Conservation (phyloP, 2,888 invertebrate genomes). For the Acanthosepion pharaonis region DNA sequence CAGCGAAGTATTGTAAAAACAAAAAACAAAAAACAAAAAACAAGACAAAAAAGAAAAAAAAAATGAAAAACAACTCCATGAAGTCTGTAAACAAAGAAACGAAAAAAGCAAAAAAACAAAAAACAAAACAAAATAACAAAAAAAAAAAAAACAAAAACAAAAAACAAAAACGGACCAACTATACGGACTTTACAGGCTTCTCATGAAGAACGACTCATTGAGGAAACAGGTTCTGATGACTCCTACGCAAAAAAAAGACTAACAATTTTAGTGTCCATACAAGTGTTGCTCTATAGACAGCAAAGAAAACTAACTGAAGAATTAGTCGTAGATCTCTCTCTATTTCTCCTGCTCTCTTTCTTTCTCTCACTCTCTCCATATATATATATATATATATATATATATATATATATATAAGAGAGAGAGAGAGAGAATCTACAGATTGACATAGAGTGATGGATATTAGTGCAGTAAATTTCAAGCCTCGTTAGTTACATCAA, state of each 20-base stretch:
- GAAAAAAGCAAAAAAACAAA: neutral
- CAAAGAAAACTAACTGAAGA: neutral
- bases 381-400: neutral
- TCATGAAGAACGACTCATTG: neutral
- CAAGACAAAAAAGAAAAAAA: neutral
- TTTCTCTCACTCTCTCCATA: no score
- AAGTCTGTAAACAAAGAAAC: neutral
- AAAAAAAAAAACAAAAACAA: no score
- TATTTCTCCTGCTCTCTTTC: neutral
- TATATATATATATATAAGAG: no score
- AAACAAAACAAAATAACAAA: neutral
- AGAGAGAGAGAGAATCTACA: no score
- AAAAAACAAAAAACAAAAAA: no score
- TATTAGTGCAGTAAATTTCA: no score
- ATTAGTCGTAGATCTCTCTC: neutral
- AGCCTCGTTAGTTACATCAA: no score
- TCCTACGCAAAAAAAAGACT: neutral
- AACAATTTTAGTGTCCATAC: neutral
- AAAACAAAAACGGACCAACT: neutral
- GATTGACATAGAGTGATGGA: no score
- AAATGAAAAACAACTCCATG: neutral
- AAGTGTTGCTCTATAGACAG: neutral
- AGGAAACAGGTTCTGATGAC: neutral
- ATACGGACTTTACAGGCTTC: neutral
- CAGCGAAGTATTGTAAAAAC: neutral